Base-by-base conservation (phyloP, 2,888 invertebrate species). In the Isotomurus palustris region DNA sequence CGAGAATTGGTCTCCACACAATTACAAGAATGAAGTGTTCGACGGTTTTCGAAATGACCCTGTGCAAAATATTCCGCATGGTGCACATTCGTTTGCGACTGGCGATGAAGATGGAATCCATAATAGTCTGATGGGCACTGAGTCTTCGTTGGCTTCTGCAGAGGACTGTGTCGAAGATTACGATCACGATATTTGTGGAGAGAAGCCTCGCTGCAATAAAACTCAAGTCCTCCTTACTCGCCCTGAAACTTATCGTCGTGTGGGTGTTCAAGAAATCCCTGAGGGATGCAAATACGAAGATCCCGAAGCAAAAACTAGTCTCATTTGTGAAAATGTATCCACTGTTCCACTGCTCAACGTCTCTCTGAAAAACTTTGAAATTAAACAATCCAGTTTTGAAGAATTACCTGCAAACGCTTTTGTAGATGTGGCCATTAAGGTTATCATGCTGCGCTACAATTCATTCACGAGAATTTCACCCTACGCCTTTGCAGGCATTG, bases 401-500 rank as follows among this genome's bases (percentile, higher is more conserved):
- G 28, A 45, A 17, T 22, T 63, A 6, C 32, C 47, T 3, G 5
- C 8, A 2, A 2, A 12, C 14, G 35, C 44, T 29, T 35, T 53
- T 54, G 40, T 55, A 56, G 32, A 48, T 49, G 43, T 58, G 35
- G 21, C 55, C n/a, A 47, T 45, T 17, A 32, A 27, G n/a, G 6
- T 22, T 45, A 47, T 68, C 58, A 36, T 54, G 28, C 24, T 49
- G n/a, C 25, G 32, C 43, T 17, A 43, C 21, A 58, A 60, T 58
- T 14, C 27, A 19, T 40, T 62, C 21, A 21, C 29, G 3, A 55
- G 38, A 17, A 53, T 62, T n/a, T 35, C 56, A 27, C 56, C 62
- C 2, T 59, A 36, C 32, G 56, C 62, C 1, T 66, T 66, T 52
- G 29, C 43, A 10, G 47, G 41, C 17, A 47, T 66, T 19, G 14